These are phyloP conservation scores for Callyntrura guangdongensis DNA, from an alignment of 2,888 invertebrate species.

Conservation along the genomic window DNA sequence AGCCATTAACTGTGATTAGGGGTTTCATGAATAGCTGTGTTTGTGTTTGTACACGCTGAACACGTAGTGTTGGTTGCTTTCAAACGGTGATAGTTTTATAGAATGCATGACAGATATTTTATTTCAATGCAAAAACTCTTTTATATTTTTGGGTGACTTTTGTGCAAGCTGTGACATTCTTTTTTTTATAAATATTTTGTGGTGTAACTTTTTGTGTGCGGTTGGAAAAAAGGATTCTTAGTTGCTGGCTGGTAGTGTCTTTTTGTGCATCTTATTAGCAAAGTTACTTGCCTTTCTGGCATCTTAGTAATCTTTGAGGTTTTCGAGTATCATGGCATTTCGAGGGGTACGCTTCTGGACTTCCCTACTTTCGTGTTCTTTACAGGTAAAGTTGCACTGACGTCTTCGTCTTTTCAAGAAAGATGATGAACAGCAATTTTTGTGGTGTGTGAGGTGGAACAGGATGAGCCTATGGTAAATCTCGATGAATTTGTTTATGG, in stretches of 20 bases:
- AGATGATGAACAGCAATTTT: too few species aligned
- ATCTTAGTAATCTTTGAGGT: conserved; percentile 24
- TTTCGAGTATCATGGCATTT: conserved; percentile 2
- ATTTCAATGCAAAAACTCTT: too few species aligned
- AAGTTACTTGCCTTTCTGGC: conserved; percentile 63
- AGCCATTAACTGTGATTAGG: too few species aligned
- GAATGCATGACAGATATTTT: too few species aligned
- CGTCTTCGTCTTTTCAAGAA: background rate
- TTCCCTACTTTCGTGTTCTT: conserved; percentile 10
- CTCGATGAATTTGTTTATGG: conserved; percentile 52
- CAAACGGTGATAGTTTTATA: too few species aligned
- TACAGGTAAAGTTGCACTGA: background rate
- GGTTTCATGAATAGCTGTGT: too few species aligned
- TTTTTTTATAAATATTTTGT: background rate
- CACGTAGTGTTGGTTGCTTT: too few species aligned
- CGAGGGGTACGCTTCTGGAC: background rate
- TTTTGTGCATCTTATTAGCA: conserved; percentile 20
- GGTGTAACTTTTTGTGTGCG: conserved; percentile 4
- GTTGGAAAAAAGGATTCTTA: background rate
- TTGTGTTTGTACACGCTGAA: too few species aligned
- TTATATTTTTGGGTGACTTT: background rate
- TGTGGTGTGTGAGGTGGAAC: background rate
- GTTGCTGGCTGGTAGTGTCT: too few species aligned
- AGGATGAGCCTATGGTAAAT: background rate
- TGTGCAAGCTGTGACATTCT: conserved; percentile 3